Evolutionary conservation across 2,797 vertebrate genomes (phyloP).

Genomic region (Malurus leucopterus): DNA sequence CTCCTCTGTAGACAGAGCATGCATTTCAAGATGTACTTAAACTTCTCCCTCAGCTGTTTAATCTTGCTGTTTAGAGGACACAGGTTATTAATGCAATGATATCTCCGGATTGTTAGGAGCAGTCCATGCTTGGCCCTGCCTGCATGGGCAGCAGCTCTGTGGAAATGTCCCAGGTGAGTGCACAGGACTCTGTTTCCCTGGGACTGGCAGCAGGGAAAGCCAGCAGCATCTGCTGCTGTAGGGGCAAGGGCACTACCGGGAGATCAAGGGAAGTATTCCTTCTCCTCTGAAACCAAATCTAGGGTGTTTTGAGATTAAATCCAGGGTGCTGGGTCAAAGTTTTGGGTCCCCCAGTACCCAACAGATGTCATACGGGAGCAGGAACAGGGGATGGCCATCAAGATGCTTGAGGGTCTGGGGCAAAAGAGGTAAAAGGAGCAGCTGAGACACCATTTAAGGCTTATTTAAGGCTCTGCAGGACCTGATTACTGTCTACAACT

Average conservation of each 20-base stretch:
- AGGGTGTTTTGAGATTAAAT: neutral
- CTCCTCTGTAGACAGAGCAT: neutral
- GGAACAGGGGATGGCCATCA: neutral
- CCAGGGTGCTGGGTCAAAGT: neutral
- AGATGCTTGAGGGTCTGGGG: neutral
- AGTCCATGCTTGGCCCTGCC: fast-evolving
- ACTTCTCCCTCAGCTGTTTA: neutral
- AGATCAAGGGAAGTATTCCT: neutral
- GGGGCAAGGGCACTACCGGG: neutral
- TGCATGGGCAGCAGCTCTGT: neutral
- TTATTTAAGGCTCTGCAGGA: neutral
- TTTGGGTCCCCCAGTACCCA: neutral
- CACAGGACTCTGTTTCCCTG: neutral
- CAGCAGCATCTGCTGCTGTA: neutral
- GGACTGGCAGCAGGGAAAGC: neutral
- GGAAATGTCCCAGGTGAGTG: too few relatives aligned
- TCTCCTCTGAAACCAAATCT: neutral
- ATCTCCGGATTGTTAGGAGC: neutral
- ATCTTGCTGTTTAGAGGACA: neutral
- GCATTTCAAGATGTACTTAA: neutral
- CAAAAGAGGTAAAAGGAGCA: neutral
- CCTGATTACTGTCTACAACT: neutral
- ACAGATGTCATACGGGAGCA: neutral
- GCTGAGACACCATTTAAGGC: neutral
- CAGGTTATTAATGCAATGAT: neutral